These are phyloP conservation scores for Macrobrachium rosenbergii DNA, from an alignment of 1,140 invertebrate genomes.

Conservation along the genomic window DNA sequence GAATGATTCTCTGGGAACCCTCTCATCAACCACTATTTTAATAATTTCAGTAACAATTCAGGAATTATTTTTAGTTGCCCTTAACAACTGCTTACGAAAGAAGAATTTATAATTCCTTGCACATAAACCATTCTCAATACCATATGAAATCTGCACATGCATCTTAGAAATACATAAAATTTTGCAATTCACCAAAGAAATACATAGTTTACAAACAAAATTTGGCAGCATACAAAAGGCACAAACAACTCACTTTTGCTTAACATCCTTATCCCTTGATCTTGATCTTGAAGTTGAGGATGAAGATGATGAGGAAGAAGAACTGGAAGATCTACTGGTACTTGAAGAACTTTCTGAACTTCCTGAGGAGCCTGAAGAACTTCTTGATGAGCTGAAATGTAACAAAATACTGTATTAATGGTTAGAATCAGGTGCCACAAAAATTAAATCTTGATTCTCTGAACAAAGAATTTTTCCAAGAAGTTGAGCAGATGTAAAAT, in stretches of 20 bases:
- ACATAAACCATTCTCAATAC: not conserved
- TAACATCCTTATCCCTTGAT: conserved; percentile 55
- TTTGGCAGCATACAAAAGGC: not conserved
- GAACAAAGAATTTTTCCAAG: no score
- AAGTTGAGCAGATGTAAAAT: no score
- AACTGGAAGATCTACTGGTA: conserved; percentile 41
- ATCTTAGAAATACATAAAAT: no score
- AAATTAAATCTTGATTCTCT: no score
- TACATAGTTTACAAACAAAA: not conserved
- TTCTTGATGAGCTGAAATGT: conserved; percentile 44
- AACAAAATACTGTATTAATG: not conserved
- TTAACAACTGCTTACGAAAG: no score
- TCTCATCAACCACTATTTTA: no score
- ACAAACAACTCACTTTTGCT: conserved; percentile 44
- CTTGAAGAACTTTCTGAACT: conserved; percentile 57
- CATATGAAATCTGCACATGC: not conserved
- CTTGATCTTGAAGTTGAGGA: conserved; percentile 52
- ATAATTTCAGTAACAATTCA: no score
- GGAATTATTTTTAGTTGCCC: no score
- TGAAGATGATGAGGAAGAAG: conserved; percentile 44
- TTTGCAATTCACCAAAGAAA: no score
- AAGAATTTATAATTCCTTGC: no score
- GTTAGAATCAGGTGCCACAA: no score
- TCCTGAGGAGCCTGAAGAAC: conserved; percentile 52
- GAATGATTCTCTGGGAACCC: no score